Evolutionary conservation across 2,797 vertebrate genomes (phyloP).

Genomic region (Scyliorhinus canicula): DNA sequence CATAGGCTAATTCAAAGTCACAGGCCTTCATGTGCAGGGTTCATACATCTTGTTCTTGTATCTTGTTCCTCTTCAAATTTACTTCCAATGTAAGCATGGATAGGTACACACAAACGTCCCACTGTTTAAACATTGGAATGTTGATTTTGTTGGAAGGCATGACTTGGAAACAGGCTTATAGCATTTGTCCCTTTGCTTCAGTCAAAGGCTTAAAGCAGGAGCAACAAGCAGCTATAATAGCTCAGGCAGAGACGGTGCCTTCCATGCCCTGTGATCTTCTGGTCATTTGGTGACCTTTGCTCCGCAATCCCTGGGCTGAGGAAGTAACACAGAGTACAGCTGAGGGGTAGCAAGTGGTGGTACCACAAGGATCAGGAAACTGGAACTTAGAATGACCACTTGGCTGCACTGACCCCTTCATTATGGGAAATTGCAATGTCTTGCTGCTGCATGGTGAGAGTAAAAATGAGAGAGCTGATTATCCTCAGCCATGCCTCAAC

Average conservation of each 20-base stretch:
- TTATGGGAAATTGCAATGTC: not conserved
- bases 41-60: not conserved
- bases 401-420: not conserved
- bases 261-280: not conserved
- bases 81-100: not conserved
- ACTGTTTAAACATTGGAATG: not conserved
- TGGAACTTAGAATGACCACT: not conserved
- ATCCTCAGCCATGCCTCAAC: not conserved
- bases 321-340: not conserved
- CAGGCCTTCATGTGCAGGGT: not conserved
- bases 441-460: not conserved
- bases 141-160: not conserved
- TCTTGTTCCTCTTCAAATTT: not conserved
- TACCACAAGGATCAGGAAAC: not conserved
- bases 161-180: not conserved
- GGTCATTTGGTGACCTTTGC: no score
- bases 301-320: not conserved
- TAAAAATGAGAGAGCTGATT: not conserved
- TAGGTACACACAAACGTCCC: not conserved
- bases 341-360: not conserved
- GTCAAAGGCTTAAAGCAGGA: not conserved
- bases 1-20: not conserved
- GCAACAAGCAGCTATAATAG: not conserved
- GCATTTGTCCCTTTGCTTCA: not conserved
- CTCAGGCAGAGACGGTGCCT: not conserved